A percentile compares a stretch with the other conserved stretches of the same genome.
Conservation (phyloP, 2,888 invertebrate species). For the Heteropelma amictum region DNA sequence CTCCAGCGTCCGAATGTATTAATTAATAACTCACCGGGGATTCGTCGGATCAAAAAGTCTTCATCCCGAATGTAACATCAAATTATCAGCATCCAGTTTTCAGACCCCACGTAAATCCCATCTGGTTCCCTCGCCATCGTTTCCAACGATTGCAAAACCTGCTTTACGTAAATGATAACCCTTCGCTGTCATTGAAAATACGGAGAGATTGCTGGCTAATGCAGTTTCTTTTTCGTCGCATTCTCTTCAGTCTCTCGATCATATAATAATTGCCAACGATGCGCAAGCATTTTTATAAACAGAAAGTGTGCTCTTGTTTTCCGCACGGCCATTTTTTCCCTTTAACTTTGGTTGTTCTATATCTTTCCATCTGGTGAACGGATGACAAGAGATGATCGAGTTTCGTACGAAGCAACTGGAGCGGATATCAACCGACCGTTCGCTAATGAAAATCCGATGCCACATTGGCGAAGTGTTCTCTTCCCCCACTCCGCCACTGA, state of each 20-base stretch:
- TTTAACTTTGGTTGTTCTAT: constrained; percentile 24
- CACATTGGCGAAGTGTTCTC: constrained; percentile 36
- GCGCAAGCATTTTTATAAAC: constrained; percentile 32
- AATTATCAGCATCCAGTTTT: too few relatives aligned
- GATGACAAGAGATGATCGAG: constrained; percentile 46
- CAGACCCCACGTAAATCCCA: too few relatives aligned
- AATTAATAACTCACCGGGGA: too few relatives aligned
- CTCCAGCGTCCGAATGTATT: too few relatives aligned
- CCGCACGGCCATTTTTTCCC: constrained; percentile 17
- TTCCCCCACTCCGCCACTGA: not conserved
- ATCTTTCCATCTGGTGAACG: constrained; percentile 28
- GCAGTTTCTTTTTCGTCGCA: not conserved
- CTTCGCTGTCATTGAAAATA: not conserved
- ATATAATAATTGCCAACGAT: constrained; percentile 17
- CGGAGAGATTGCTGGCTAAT: not conserved
- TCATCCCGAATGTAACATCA: too few relatives aligned
- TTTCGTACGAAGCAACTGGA: constrained; percentile 46
- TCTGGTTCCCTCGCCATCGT: too few relatives aligned
- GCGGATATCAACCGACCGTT: constrained; percentile 45
- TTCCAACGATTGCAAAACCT: not conserved
- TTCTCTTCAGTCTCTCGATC: not conserved
- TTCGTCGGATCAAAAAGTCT: too few relatives aligned
- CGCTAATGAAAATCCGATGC: constrained; percentile 51
- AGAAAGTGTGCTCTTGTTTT: constrained; percentile 21
- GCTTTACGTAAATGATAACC: not conserved